These are phyloP conservation scores for Drosophila hydei DNA, from an alignment of 1,140 invertebrate species.

Conservation along the genomic window DNA sequence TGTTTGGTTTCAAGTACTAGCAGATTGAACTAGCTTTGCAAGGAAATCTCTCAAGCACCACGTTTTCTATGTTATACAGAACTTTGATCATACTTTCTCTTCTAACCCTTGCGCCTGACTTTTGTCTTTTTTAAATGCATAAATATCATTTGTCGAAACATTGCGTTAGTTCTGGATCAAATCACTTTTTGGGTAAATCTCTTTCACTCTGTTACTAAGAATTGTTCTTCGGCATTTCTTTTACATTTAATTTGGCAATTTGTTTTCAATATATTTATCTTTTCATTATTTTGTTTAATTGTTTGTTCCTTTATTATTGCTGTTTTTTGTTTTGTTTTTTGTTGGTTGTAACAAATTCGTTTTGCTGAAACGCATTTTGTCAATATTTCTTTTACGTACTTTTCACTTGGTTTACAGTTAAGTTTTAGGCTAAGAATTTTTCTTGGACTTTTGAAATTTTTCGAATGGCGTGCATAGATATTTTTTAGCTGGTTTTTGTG, in stretches of 20 bases:
- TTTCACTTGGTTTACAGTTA: constrained; percentile 18
- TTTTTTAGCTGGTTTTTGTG: constrained; percentile 47
- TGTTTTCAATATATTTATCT: constrained; percentile 16
- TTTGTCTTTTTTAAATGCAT: constrained; percentile 33
- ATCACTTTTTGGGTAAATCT: constrained; percentile 24
- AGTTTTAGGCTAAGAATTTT: constrained; percentile 64
- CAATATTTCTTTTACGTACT: constrained; percentile 44
- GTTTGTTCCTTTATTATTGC: constrained; percentile 54
- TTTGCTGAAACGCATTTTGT: constrained; percentile 72
- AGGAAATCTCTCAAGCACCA: constrained; percentile 69
- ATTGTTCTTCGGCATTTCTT: constrained; percentile 26
- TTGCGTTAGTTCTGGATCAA: constrained; percentile 15
- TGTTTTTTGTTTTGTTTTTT: constrained; percentile 41
- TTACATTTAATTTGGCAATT: constrained; percentile 69
- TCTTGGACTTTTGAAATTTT: constrained; percentile 46
- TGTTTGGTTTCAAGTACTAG: constrained; percentile 18
- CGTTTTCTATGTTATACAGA: constrained; percentile 43
- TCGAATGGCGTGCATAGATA: constrained; percentile 51
- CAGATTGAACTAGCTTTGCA: constrained; percentile 36
- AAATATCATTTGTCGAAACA: constrained; percentile 14
- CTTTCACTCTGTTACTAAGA: constrained; percentile 32
- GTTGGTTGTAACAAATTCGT: constrained; percentile 71
- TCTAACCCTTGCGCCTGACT: background rate
- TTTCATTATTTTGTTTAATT: constrained; percentile 23
- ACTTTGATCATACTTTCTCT: constrained; percentile 12